Evolutionary conservation across 2,888 invertebrate species (phyloP), one percentile per base, ranked within the genome.

Genomic region (Drosophila colorata): DNA sequence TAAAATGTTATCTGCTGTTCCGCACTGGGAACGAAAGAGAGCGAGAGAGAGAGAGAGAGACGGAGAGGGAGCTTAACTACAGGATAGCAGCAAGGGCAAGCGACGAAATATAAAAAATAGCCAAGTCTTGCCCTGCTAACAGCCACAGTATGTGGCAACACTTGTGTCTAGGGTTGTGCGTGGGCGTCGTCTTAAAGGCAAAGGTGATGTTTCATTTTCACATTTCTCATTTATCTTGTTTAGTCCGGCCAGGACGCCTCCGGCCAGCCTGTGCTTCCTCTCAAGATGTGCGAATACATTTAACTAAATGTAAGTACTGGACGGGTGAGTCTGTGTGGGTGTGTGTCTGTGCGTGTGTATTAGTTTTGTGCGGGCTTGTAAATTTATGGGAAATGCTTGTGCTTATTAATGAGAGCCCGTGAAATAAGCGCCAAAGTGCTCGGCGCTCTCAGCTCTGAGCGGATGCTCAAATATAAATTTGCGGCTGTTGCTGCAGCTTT

Each of bases 191-290:
- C 78, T 76, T 61, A 52, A 57, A 76, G 85, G 76, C 76, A 75
- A 87, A 90, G 89, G 87, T 90, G 87, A 90, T 90, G 91, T 87
- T 91, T 91, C 90, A 91, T 90, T 90, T 90, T 90, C 86, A 79
- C 90, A 90, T 90, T 88, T 87, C 90, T 82, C 91, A 90, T 90
- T 91, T 91, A 90, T 90, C 90, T 91, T 85, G 78, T 88, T 91
- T 90, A 89, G 87, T 80, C 74, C 67, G 80, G 79, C 74, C 63
- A 58, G 49, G 56, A 52, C 58, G 76, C 74, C 55, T 60, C 48
- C 23, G 77, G n/a, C 49, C 61, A 23, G 20, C 16, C 35, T 38
- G 20, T 40, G 44, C 38, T 52, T 16, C 35, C 61, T 40, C 13
- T 20, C 69, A 35, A 74, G 28, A 37, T 46, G 46, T 59, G 75